Evolutionary conservation across 1,140 invertebrate genomes (phyloP), one percentile per base, ranked within the genome.

Genomic region (Bactericera cockerelli): DNA sequence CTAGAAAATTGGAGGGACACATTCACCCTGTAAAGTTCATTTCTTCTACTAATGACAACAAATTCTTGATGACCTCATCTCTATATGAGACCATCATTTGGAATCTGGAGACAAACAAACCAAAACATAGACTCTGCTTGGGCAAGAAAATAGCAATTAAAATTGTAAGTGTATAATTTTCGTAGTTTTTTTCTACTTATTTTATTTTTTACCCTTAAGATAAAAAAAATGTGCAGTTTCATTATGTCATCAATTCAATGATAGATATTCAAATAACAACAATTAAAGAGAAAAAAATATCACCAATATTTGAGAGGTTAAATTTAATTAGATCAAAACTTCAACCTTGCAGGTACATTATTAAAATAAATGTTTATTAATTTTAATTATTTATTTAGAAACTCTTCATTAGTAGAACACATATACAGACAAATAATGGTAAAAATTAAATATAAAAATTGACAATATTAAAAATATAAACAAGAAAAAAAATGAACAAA

Each of bases 61-160:
- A 75, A 42, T 76, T 75, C 65, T 76, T 78, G 24, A 62, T 86
- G 1, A 80, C 82, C 4, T 73, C 75, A 1, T 79, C 79, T 2
- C 66, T 67, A 13, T 72, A 73, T 38, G 80, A 85, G 67, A 81
- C 79, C 3, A 76, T 85, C 39, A 71, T 86, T 49, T 81, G 83
- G 75, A 76, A 82, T 67, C 68, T 76, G 2, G 67, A 66, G 63
- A 77, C 70, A 64, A 56, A 56, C n/a, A 28, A 10, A 11, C 55
- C 11, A 26, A 28, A 25, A 26, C 26, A 56, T 16, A 25, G 24
- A 22, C 26, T 56, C 22, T 36, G 4, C 22, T 16, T 49, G 42
- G 42, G 42, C 4, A 49, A 49, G 22, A 16, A 49, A 49, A 49
- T 49, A 10, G 42, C 42, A 4, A 16, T 49, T 8, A 49, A 49